These are phyloP conservation scores for Rousettus madagascariensis DNA, from an alignment of 2,797 vertebrate genomes.

Conservation along the genomic window DNA sequence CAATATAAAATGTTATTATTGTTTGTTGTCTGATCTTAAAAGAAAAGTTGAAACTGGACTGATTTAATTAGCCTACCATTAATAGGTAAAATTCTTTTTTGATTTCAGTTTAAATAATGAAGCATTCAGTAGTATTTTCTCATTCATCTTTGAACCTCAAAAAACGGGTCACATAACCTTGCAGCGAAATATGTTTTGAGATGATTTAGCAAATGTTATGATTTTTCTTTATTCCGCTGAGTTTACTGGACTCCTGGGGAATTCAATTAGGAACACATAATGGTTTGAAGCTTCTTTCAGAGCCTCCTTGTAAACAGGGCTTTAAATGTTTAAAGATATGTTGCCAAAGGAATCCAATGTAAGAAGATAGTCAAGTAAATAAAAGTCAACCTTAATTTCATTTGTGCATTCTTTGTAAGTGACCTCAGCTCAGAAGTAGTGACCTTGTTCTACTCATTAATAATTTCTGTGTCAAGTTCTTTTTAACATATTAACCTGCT, in stretches of 20 bases:
- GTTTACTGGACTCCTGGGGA: conserved; percentile 89
- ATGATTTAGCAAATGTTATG: conserved; percentile 87
- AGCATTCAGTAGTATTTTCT: conserved; percentile 80
- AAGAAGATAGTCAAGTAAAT: conserved; percentile 89
- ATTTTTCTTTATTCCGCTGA: conserved; percentile 87
- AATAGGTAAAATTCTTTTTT: conserved; percentile 80
- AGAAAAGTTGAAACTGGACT: conserved; percentile 76
- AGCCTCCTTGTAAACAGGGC: conserved; percentile 87
- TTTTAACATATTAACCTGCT: conserved; percentile 84
- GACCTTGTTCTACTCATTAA: conserved; percentile 87
- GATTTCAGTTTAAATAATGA: conserved; percentile 81
- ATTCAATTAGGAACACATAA: conserved; percentile 88
- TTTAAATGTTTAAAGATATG: conserved; percentile 89
- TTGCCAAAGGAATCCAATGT: conserved; percentile 87
- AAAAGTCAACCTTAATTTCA: conserved; percentile 88
- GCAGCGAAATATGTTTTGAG: conserved; percentile 85
- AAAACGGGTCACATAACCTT: conserved; percentile 85
- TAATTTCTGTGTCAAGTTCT: conserved; percentile 82
- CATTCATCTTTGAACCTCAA: conserved; percentile 81
- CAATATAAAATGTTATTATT: conserved; percentile 42
- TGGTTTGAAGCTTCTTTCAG: conserved; percentile 89
- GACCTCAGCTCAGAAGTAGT: conserved; percentile 85
- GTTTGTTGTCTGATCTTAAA: conserved; percentile 33
- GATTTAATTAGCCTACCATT: conserved; percentile 82
- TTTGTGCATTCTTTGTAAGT: conserved; percentile 86